phyloP scores from a whole-genome alignment of 2,888 invertebrate species.

The Lithophane leautieri region DNA sequence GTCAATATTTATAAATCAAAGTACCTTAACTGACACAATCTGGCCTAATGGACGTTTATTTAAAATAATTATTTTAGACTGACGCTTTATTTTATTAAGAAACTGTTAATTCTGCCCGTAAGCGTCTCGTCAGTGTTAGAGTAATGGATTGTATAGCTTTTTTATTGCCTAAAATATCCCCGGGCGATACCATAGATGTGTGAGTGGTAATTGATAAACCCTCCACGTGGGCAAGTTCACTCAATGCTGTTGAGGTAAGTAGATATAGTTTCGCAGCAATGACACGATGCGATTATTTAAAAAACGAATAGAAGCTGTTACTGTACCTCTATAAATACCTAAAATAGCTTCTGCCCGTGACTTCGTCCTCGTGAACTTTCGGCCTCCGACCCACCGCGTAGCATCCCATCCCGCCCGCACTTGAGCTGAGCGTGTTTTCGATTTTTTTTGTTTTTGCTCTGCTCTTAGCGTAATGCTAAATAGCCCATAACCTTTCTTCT shows the following conservation, averaged over 20 bases:
- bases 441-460: too few species aligned
- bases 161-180: constrained; percentile 26
- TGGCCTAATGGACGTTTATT: constrained; percentile 60
- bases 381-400: too few species aligned
- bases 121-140: constrained; percentile 46
- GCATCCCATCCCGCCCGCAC: too few species aligned
- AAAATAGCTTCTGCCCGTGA: background rate
- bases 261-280: background rate
- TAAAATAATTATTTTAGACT: constrained; percentile 60
- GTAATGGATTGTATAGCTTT: constrained; percentile 31
- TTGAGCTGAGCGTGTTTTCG: too few species aligned
- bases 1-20: constrained; percentile 65
- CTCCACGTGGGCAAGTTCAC: background rate
- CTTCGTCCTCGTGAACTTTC: too few species aligned
- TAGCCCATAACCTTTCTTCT: too few species aligned
- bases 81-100: constrained; percentile 59
- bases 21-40: constrained; percentile 57
- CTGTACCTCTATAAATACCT: background rate
- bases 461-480: too few species aligned
- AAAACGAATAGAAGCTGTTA: background rate
- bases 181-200: constrained; percentile 7
- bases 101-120: constrained; percentile 52
- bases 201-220: constrained; percentile 34
- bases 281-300: background rate
- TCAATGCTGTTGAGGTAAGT: background rate